phyloP scores from a whole-genome alignment of 2,797 vertebrate species.

The Gymnothorax javanicus region DNA sequence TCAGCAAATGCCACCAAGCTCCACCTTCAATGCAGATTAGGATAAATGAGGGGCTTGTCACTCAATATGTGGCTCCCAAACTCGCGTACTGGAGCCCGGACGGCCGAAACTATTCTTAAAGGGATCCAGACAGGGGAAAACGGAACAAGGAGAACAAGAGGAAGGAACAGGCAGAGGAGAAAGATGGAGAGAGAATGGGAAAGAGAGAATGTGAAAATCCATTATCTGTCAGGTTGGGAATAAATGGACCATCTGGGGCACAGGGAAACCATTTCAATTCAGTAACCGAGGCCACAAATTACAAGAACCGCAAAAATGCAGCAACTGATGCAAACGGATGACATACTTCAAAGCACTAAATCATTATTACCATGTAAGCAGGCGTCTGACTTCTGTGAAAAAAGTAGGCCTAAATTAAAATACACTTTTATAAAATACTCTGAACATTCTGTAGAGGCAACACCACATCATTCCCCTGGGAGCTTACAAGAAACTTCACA shows the following conservation, averaged over 20 bases:
- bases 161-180: background rate
- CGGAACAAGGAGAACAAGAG: background rate
- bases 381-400: background rate
- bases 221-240: background rate
- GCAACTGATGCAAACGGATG: background rate
- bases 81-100: background rate
- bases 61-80: background rate
- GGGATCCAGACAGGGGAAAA: background rate
- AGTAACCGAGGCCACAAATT: background rate
- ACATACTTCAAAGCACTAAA: background rate
- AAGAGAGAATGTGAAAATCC: background rate
- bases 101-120: constrained; percentile 2
- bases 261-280: background rate
- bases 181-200: background rate
- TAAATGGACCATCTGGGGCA: background rate
- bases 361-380: background rate
- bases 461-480: background rate
- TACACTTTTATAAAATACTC: background rate
- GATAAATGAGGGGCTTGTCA: background rate
- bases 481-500: background rate
- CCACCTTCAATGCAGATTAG: constrained; percentile 5
- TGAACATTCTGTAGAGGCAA: background rate
- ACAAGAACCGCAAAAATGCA: background rate
- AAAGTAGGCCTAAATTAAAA: background rate
- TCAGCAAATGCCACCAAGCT: constrained; percentile 21